Conservation (phyloP, 2,113 vertebrate species). For the Salvator merianae region DNA sequence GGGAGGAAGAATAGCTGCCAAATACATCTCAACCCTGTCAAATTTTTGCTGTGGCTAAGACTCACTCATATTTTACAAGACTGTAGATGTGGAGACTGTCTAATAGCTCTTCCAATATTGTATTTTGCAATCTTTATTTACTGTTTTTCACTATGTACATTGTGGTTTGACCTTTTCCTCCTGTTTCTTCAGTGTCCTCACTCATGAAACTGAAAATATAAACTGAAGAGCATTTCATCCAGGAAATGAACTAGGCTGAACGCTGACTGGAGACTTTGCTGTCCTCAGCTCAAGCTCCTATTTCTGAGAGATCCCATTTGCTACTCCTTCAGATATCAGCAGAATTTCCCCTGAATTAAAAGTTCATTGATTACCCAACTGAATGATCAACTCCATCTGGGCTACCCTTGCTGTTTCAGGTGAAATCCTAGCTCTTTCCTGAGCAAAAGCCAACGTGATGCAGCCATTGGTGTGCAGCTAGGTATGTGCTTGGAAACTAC, state of each 20-base stretch:
- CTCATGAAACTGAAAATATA: background rate
- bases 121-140: constrained; percentile 47
- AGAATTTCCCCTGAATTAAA: background rate
- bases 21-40: background rate
- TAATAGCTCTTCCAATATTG: background rate
- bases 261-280: too few species aligned
- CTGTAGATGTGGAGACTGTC: constrained; percentile 27
- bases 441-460: too few species aligned
- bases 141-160: constrained; percentile 8
- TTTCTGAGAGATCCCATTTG: too few species aligned
- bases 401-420: background rate
- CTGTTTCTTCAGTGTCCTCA: constrained; percentile 12
- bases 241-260: too few species aligned
- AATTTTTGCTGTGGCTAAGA: background rate
- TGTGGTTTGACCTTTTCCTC: constrained; percentile 40
- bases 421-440: background rate
- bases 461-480: too few species aligned
- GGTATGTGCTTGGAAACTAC: too few species aligned
- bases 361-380: background rate
- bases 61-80: too few species aligned
- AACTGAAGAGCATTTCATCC: background rate
- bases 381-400: background rate
- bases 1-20: background rate
- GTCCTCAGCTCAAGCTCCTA: too few species aligned
- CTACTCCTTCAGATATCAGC: too few species aligned